Percentiles rank a stretch among this genome's conserved stretches.
These are phyloP conservation scores for Anthrax anthrax DNA, from an alignment of 2,888 invertebrate genomes.

Conservation along the genomic window DNA sequence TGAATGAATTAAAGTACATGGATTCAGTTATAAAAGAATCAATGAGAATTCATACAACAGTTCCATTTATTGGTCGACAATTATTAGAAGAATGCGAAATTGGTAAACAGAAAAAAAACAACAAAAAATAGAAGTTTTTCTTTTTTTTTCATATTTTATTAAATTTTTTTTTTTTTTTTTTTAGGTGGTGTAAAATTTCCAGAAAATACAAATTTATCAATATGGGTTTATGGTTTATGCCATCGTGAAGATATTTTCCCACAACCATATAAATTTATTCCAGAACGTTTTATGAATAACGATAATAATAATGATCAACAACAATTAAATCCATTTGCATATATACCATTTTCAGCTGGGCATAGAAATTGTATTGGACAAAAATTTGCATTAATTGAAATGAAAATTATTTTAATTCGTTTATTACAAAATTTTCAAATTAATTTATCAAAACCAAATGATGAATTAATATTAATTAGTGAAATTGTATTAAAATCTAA, in stretches of 20 bases:
- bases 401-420: slow-evolving; percentile 12
- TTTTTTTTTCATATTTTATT: too few species aligned
- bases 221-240: slow-evolving; percentile 4
- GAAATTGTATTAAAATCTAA: slow-evolving; percentile 12
- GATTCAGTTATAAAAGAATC: slow-evolving; percentile 11
- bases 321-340: slow-evolving; percentile 13
- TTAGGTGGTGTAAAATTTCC: slow-evolving; percentile 1
- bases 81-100: slow-evolving; percentile 2
- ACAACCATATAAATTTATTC: slow-evolving; percentile 14
- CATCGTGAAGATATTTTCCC: slow-evolving; percentile 11
- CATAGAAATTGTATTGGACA: slow-evolving; percentile 16
- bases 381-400: slow-evolving; percentile 15
- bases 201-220: not conserved
- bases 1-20: slow-evolving; percentile 6
- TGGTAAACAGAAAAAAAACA: not conserved
- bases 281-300: slow-evolving; percentile 13
- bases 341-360: slow-evolving; percentile 15
- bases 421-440: slow-evolving; percentile 12
- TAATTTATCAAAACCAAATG: slow-evolving; percentile 5
- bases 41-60: slow-evolving; percentile 8
- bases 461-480: slow-evolving; percentile 8
- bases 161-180: not conserved
- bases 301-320: slow-evolving; percentile 3
- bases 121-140: not conserved
- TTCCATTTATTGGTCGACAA: slow-evolving; percentile 9